These are phyloP conservation scores for Machimus atricapillus DNA, from an alignment of 2,888 invertebrate species.

Conservation along the genomic window DNA sequence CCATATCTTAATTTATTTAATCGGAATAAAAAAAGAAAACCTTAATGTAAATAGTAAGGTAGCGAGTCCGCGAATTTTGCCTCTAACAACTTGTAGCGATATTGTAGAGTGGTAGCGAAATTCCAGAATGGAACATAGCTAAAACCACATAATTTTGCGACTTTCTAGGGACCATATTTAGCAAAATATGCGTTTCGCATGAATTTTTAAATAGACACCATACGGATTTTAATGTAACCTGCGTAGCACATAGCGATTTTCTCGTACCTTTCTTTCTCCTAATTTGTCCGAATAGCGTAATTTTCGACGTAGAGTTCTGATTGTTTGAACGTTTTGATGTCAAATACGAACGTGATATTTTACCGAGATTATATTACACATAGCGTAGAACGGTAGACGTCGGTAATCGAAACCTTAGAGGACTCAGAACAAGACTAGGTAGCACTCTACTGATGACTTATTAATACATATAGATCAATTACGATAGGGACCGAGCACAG, in stretches of 20 bases:
- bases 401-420: neutral
- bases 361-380: constrained; percentile 31
- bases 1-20: constrained; percentile 6
- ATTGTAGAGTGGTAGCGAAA: neutral
- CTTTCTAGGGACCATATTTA: constrained; percentile 61
- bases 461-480: neutral
- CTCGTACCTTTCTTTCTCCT: neutral
- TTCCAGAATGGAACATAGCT: neutral
- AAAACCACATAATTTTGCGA: constrained; percentile 47
- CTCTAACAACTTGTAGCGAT: neutral
- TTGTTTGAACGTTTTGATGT: constrained; percentile 45
- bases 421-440: neutral
- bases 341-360: constrained; percentile 49
- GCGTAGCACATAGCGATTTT: neutral
- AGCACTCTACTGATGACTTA: neutral
- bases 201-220: constrained; percentile 30
- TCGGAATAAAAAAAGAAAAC: neutral
- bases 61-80: neutral
- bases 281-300: neutral
- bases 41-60: neutral
- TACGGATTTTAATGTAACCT: neutral
- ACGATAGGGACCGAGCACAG: neutral
- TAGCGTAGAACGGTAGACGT: neutral
- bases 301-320: constrained; percentile 9
- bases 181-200: constrained; percentile 60